Evolutionary conservation across 2,797 vertebrate species (phyloP).

Genomic region (Myotis daubentonii): DNA sequence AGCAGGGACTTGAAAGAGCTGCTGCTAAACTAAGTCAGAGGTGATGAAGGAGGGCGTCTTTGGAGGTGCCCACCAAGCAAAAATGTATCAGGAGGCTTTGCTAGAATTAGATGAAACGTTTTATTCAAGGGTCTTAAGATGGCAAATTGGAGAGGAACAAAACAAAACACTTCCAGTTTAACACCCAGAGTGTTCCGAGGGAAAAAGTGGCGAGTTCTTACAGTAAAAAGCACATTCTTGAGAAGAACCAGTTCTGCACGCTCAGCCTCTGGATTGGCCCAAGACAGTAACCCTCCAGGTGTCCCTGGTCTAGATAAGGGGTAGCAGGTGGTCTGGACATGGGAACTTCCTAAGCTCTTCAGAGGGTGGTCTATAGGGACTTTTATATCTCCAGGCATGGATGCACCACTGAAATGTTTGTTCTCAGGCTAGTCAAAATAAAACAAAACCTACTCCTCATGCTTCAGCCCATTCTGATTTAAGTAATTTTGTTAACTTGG

Average conservation of each 20-base stretch:
- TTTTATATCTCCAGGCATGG: neutral
- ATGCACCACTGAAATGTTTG: neutral
- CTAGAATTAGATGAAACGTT: neutral
- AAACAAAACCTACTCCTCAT: neutral
- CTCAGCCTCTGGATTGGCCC: neutral
- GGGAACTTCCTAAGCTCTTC: neutral
- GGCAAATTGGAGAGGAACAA: neutral
- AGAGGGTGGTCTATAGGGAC: neutral
- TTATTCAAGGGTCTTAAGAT: neutral
- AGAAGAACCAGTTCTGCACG: neutral
- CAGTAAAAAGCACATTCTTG: neutral
- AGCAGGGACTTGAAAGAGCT: slow-evolving; percentile 74
- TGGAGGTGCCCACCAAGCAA: neutral
- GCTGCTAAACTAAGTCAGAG: slow-evolving; percentile 24
- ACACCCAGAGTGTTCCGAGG: neutral
- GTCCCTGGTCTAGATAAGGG: neutral
- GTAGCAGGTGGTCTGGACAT: neutral
- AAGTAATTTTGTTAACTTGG: neutral
- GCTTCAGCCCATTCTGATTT: neutral
- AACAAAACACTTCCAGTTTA: neutral
- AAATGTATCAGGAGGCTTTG: neutral
- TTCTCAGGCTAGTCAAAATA: neutral
- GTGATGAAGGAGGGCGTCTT: slow-evolving; percentile 5
- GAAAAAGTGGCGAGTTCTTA: neutral
- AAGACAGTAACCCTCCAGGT: neutral